phyloP scores from a whole-genome alignment of 2,797 vertebrate species.

The Enteromius trimaculatus region DNA sequence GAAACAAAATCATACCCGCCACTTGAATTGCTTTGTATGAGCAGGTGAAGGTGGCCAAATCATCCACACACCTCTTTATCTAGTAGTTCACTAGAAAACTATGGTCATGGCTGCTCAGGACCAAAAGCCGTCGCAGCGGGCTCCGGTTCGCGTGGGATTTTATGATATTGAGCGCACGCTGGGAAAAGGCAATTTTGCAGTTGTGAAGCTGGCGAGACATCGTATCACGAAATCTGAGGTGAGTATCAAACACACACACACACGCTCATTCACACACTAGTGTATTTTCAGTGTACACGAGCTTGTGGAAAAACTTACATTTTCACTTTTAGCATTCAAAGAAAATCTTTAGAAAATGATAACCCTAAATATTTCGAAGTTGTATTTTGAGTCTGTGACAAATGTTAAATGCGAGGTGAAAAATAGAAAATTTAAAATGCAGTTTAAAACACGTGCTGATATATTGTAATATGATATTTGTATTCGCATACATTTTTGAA shows the following conservation, averaged over 20 bases:
- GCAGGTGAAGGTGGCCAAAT: constrained; percentile 51
- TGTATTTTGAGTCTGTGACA: background rate
- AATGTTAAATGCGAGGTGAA: background rate
- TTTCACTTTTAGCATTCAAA: background rate
- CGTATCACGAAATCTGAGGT: constrained; percentile 88
- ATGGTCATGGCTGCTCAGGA: constrained; percentile 85
- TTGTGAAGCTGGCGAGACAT: constrained; percentile 86
- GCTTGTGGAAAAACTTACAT: background rate
- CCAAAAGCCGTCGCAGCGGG: constrained; percentile 76
- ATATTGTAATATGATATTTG: background rate
- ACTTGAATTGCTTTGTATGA: constrained; percentile 45
- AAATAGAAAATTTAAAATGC: background rate
- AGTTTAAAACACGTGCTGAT: background rate
- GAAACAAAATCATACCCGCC: constrained; percentile 19
- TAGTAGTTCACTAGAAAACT: constrained; percentile 68
- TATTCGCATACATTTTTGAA: background rate
- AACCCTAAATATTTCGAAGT: background rate
- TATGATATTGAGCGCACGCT: constrained; percentile 88
- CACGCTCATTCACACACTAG: background rate
- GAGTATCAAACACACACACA: constrained; percentile 45
- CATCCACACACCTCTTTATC: constrained; percentile 42
- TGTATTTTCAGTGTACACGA: background rate
- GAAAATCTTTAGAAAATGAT: background rate
- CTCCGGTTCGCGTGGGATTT: constrained; percentile 86
- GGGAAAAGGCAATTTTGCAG: constrained; percentile 88